These are phyloP conservation scores for Thinocorus orbignyianus DNA, from an alignment of 2,113 vertebrate species.

Conservation along the genomic window DNA sequence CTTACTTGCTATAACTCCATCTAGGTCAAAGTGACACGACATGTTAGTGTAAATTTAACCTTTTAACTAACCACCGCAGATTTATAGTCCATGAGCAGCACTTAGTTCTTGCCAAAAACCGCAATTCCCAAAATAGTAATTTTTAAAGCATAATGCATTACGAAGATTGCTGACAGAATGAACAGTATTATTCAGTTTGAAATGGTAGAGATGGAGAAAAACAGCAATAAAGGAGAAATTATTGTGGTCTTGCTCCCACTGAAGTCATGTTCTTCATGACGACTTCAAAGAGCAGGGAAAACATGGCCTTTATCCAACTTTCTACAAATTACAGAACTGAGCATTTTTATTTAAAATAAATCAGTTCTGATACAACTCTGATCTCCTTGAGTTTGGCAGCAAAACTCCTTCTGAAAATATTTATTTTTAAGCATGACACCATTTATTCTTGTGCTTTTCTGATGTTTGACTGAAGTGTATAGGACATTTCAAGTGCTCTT, in stretches of 20 bases:
- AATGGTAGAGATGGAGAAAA: not conserved
- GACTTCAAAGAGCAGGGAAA: not conserved
- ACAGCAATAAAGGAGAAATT: slow-evolving; percentile 12
- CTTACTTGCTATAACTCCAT: not conserved
- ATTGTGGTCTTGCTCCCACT: not conserved
- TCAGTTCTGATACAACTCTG: not conserved
- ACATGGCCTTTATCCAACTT: not conserved
- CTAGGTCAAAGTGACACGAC: not conserved
- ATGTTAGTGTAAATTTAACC: not conserved
- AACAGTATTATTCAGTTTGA: not conserved
- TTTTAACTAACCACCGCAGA: slow-evolving; percentile 6
- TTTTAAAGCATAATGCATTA: not conserved
- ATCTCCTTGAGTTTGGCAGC: not conserved
- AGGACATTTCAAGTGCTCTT: not conserved
- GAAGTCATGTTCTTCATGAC: not conserved
- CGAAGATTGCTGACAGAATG: not conserved
- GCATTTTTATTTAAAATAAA: slow-evolving; percentile 25
- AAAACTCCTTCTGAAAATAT: not conserved
- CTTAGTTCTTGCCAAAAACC: not conserved
- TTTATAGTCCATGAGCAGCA: not conserved
- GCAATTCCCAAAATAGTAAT: not conserved
- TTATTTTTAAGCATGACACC: not conserved
- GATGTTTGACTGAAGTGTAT: not conserved
- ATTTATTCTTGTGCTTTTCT: not conserved
- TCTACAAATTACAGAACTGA: not conserved